Evolutionary conservation across 2,113 vertebrate species (phyloP).

Genomic region (Campylomormyrus tamandua): DNA sequence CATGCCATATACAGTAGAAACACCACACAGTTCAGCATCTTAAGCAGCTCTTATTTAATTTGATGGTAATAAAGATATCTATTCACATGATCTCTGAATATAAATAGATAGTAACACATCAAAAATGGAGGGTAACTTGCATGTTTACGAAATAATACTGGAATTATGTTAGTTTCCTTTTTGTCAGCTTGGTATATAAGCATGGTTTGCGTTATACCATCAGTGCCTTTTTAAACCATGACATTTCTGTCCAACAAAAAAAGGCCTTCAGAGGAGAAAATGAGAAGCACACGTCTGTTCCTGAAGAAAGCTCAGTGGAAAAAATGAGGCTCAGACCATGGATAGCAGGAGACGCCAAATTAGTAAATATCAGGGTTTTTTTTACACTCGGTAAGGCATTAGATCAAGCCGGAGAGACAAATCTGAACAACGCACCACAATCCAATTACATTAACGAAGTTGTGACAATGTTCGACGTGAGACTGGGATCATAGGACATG

Average conservation of each 20-base stretch:
- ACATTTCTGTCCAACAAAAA: not conserved
- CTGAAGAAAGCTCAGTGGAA: not conserved
- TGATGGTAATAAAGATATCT: not conserved
- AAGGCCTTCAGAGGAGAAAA: not conserved
- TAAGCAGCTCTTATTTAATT: not conserved
- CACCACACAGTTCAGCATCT: not conserved
- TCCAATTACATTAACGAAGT: not conserved
- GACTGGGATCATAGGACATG: not conserved
- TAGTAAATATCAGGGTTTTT: not conserved
- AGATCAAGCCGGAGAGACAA: not conserved
- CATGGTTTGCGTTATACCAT: not conserved
- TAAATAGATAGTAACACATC: not conserved
- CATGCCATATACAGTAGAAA: not conserved
- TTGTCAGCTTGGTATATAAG: not conserved
- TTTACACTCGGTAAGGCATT: not conserved
- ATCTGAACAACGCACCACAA: not conserved
- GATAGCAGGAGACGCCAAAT: not conserved
- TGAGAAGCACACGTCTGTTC: not conserved
- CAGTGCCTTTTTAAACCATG: not conserved
- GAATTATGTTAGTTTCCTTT: not conserved
- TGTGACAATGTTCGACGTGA: not conserved
- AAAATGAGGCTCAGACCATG: conserved; percentile 4
- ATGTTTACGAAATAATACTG: not conserved
- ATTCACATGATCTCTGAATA: not conserved
- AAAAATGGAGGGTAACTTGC: not conserved